Conservation (phyloP, 2,113 vertebrate genomes). For the Catagonus wagneri region DNA sequence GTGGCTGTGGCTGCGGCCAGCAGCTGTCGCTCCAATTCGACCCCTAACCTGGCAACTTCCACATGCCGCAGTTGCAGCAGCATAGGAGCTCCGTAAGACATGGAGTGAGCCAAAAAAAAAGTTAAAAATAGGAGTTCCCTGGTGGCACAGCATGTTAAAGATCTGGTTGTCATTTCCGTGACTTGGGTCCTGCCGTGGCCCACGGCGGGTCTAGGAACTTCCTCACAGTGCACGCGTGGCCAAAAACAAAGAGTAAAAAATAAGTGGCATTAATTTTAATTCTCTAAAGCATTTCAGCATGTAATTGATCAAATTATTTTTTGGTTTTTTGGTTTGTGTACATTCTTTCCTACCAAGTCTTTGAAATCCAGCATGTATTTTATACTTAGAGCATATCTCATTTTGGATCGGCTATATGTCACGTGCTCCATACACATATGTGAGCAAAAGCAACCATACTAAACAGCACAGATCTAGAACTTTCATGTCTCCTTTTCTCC, state of each 20-base stretch:
- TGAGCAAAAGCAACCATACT: background rate
- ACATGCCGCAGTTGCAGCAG: no score
- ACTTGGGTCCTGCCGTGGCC: no score
- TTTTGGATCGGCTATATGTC: background rate
- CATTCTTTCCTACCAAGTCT: background rate
- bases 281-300: background rate
- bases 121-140: no score
- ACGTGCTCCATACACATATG: background rate
- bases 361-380: background rate
- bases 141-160: no score
- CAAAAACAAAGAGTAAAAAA: background rate
- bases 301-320: background rate
- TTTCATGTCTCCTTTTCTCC: background rate
- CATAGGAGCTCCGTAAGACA: no score
- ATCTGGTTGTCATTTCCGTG: no score
- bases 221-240: no score
- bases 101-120: no score
- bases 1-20: no score
- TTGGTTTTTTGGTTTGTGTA: background rate
- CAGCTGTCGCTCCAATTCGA: no score
- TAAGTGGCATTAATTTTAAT: background rate
- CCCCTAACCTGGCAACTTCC: no score
- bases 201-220: no score
- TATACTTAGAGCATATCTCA: background rate
- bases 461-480: background rate